Evolutionary conservation across 2,888 invertebrate species (phyloP).

Genomic region (Nemotelus pantherinus): DNA sequence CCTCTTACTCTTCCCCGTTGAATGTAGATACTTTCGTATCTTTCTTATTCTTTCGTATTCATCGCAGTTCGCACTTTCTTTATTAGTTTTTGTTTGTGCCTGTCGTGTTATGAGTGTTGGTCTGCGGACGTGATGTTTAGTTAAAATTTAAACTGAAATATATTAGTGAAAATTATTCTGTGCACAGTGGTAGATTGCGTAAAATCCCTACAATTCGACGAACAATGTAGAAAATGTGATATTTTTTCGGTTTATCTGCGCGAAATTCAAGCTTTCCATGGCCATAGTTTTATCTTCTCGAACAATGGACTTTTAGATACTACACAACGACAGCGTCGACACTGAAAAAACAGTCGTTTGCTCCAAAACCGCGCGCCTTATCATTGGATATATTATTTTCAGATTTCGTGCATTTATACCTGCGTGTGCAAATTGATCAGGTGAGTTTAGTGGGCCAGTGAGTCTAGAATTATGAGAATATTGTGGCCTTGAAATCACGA

Average conservation of each 20-base stretch:
- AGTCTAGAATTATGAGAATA: background rate
- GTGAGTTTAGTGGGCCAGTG: conserved; percentile 15
- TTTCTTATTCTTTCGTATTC: too few species aligned
- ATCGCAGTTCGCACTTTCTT: too few species aligned
- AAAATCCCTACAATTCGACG: too few species aligned
- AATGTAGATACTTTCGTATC: too few species aligned
- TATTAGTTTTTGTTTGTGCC: background rate
- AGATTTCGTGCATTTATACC: background rate
- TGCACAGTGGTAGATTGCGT: background rate
- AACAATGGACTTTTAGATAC: conserved; percentile 15
- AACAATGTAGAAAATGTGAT: too few species aligned
- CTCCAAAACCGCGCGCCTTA: conserved; percentile 29
- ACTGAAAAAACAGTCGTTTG: background rate
- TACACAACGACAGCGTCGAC: too few species aligned
- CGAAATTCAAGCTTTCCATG: too few species aligned
- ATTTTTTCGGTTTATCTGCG: too few species aligned
- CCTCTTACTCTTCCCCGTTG: too few species aligned
- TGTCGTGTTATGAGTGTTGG: background rate
- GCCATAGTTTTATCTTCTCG: too few species aligned
- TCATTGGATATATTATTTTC: conserved; percentile 6
- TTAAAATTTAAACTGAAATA: background rate
- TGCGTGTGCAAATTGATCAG: background rate
- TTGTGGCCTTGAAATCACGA: conserved; percentile 11
- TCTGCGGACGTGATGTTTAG: background rate
- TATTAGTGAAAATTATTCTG: background rate